These are phyloP conservation scores for Hyles lineata DNA, from an alignment of 2,888 invertebrate genomes.

Conservation along the genomic window DNA sequence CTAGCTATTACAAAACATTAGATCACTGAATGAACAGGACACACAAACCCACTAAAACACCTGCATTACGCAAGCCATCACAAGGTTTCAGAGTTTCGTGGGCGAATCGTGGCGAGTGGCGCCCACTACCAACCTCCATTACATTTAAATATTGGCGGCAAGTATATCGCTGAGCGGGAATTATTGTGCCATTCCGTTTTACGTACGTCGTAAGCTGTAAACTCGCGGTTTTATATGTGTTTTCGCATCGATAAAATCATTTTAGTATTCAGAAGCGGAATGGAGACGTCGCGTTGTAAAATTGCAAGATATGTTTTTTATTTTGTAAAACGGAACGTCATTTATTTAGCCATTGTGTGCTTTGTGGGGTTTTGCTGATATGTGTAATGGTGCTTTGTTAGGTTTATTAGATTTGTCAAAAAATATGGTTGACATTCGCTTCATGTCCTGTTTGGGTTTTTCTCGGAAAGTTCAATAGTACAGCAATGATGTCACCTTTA, in stretches of 20 bases:
- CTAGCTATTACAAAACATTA: conserved; percentile 38
- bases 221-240: conserved; percentile 54
- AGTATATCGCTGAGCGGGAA: conserved; percentile 51
- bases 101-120: conserved; percentile 39
- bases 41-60: conserved; percentile 14
- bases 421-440: not conserved
- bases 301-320: conserved; percentile 42
- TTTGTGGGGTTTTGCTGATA: conserved; percentile 7
- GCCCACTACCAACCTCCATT: conserved; percentile 47
- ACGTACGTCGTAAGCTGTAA: conserved; percentile 55
- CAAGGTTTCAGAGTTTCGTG: conserved; percentile 45
- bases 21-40: conserved; percentile 41
- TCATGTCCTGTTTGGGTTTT: too few relatives aligned
- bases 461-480: too few relatives aligned
- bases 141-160: conserved; percentile 50
- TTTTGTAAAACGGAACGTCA: conserved; percentile 43
- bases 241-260: conserved; percentile 31
- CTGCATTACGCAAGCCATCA: conserved; percentile 34
- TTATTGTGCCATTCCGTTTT: conserved; percentile 60
- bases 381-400: conserved; percentile 2
- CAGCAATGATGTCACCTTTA: not conserved
- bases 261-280: conserved; percentile 45
- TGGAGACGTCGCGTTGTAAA: conserved; percentile 58
- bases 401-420: not conserved
- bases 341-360: conserved; percentile 26